Base-by-base conservation (phyloP, 1,140 invertebrate species). In the Harpegnathos saltator region DNA sequence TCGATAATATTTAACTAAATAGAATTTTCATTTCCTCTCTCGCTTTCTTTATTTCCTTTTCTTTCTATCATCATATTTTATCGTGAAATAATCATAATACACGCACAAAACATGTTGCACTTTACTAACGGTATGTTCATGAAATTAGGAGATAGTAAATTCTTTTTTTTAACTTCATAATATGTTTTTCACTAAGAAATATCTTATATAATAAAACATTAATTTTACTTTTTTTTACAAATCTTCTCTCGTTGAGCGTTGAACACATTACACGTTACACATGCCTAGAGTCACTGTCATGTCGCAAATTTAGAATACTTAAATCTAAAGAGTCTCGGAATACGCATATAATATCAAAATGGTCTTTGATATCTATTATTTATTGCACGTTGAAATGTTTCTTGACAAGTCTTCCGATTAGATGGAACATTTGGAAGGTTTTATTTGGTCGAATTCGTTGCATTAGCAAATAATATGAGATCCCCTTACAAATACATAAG, bases 361-460 rank as follows among this genome's bases (percentile, higher is more conserved):
- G 38, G 7, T 44, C 38, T 44, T 44, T 9, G 3, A 44, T 44
- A 44, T 44, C 11, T 84, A 65, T 33, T 22, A 44, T 89, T 15
- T 83, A 50, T 87, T 69, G 54, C 29, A 93, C 83, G 80, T 94
- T 96, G 85, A 96, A 95, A 88, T 96, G 94, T 38, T 90, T 95
- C 85, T 96, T 96, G 12, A 96, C 93, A 63, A 96, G 94, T 73
- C 93, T 93, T 4, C 95, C 95, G 22, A 96, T 95, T 19, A 96
- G 91, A 65, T 95, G 95, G 17, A 96, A 91, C 12, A 95, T 95
- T 80, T 95, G 94, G 87, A 97, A 96, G 0, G 96, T 96, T 90
- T 96, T 96, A 85, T 96, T 96, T 0, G 96, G 96, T 1, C 95
- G 95, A 4, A 97, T 88, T 38, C 97, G 92, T 90, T 96, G 96